Percentiles rank a stretch among this genome's conserved stretches.
Conservation (phyloP, 2,888 invertebrate genomes). For the Reticulitermes lucifugus region DNA sequence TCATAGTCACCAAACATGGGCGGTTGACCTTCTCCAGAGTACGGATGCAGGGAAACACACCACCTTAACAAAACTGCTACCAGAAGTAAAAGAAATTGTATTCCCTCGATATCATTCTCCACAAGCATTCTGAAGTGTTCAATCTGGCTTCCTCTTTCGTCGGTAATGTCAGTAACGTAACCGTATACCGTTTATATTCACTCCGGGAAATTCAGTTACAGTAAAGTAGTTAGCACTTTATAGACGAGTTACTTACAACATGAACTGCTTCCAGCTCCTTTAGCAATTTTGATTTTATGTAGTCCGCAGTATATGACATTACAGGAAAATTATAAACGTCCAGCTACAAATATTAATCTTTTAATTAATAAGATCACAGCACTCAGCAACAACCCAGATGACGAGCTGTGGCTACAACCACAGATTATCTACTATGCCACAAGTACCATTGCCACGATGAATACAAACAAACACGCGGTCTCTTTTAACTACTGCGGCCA, state of each 20-base stretch:
- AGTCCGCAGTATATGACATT: conserved; percentile 75
- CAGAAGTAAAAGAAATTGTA: conserved; percentile 62
- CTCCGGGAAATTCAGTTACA: background rate
- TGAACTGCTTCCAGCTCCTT: conserved; percentile 76
- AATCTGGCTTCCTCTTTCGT: background rate
- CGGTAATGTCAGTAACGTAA: too few relatives aligned
- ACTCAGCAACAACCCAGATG: too few relatives aligned
- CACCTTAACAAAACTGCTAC: conserved; percentile 76
- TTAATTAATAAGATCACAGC: too few relatives aligned
- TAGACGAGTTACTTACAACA: conserved; percentile 74
- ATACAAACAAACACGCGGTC: too few relatives aligned
- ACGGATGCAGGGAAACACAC: conserved; percentile 79
- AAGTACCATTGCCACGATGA: too few relatives aligned
- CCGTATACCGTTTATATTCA: background rate
- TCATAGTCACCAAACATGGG: conserved; percentile 99
- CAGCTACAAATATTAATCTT: too few relatives aligned
- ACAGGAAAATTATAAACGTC: background rate
- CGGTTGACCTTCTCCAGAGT: conserved; percentile 83
- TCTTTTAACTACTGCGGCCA: too few relatives aligned
- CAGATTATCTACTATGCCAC: background rate
- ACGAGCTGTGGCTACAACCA: too few relatives aligned
- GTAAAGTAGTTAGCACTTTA: background rate
- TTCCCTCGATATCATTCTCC: background rate
- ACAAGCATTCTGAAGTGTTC: background rate
- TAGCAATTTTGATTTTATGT: conserved; percentile 74